A percentile compares a stretch with the other conserved stretches of the same genome.
Conservation (phyloP, 92 coral and sea anemone species). For the Zoanthus sociatus region DNA sequence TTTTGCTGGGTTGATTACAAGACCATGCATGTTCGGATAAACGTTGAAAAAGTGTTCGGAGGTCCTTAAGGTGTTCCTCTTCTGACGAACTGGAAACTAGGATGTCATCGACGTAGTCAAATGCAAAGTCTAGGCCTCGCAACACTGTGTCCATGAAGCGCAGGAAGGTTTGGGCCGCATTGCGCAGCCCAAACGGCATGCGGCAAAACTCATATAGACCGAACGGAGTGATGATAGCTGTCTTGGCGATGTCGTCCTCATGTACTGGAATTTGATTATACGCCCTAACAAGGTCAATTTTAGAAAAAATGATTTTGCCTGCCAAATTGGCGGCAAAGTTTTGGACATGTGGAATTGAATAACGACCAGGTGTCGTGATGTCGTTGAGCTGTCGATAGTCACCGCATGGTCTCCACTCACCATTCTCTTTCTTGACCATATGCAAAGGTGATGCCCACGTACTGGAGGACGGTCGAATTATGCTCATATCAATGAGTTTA, state of each 20-base stretch:
- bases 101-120: slow-evolving; percentile 6
- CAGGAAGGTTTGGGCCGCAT: too few relatives aligned
- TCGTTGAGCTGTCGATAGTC: not conserved
- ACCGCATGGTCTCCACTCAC: too few relatives aligned
- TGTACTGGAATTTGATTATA: slow-evolving; percentile 43
- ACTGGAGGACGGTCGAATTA: slow-evolving; percentile 50
- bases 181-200: too few relatives aligned
- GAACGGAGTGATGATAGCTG: too few relatives aligned
- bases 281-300: slow-evolving; percentile 57
- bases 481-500: slow-evolving; percentile 53
- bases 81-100: slow-evolving; percentile 18
- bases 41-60: slow-evolving; percentile 17
- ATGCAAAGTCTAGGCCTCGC: slow-evolving; percentile 13
- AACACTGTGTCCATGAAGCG: slow-evolving; percentile 44
- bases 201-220: too few relatives aligned
- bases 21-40: slow-evolving; percentile 28
- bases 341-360: not conserved
- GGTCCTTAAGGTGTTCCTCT: too few relatives aligned
- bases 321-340: not conserved
- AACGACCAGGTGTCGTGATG: not conserved
- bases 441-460: too few relatives aligned
- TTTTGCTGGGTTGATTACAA: slow-evolving; percentile 43
- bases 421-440: too few relatives aligned
- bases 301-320: not conserved
- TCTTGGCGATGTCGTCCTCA: too few relatives aligned